A percentile compares a stretch with the other conserved stretches of the same genome.
Conservation (phyloP, 1,140 invertebrate genomes). For the Cydia amplana region DNA sequence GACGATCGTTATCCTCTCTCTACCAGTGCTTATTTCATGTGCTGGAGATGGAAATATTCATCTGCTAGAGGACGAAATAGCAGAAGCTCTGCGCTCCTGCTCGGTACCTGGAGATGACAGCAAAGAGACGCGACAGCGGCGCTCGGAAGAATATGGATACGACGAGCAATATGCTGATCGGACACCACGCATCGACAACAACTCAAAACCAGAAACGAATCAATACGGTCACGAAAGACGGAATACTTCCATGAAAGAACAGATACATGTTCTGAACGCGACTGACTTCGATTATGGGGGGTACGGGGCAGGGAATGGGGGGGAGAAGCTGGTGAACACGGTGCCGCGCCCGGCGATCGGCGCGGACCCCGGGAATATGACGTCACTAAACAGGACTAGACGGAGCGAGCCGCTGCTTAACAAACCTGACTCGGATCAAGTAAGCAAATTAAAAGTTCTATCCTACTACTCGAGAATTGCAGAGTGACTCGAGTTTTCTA, state of each 20-base stretch:
- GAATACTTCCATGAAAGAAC: constrained; percentile 43
- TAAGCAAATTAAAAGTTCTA: constrained; percentile 36
- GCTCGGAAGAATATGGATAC: constrained; percentile 43
- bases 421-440: constrained; percentile 59
- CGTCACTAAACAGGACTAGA: constrained; percentile 45
- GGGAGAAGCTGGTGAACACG: constrained; percentile 39
- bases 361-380: constrained; percentile 36
- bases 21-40: constrained; percentile 45
- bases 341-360: constrained; percentile 33
- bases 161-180: constrained; percentile 30
- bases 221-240: constrained; percentile 57
- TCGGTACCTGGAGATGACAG: constrained; percentile 29
- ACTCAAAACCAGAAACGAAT: constrained; percentile 43
- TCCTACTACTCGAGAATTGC: too few species aligned
- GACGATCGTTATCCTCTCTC: constrained; percentile 41
- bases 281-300: constrained; percentile 50
- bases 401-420: constrained; percentile 52
- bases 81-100: constrained; percentile 54
- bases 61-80: constrained; percentile 63
- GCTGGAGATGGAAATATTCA: constrained; percentile 65
- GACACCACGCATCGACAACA: constrained; percentile 51
- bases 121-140: constrained; percentile 43
- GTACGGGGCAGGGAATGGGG: constrained; percentile 38
- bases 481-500: too few species aligned
- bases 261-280: constrained; percentile 52